A percentile compares a stretch with the other conserved stretches of the same genome.
phyloP scores from a whole-genome alignment of 2,797 vertebrate species.

The Mus caroli region DNA sequence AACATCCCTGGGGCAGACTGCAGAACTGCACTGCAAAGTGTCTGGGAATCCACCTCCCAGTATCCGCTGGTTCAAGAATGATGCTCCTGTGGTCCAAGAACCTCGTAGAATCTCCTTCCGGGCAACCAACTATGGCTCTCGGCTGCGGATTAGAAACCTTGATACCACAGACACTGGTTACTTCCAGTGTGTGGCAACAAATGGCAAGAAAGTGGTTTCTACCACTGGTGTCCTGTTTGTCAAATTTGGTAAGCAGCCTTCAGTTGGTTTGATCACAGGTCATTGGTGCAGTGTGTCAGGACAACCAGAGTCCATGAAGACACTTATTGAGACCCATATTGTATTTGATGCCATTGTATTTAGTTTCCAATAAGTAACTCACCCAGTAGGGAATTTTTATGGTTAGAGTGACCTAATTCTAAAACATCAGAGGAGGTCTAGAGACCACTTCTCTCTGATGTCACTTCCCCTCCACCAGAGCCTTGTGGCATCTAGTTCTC shows the following conservation, averaged over 20 bases:
- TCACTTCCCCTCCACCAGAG: not conserved
- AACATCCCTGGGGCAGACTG: constrained; percentile 96
- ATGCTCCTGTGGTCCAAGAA: constrained; percentile 97
- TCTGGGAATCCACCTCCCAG: constrained; percentile 94
- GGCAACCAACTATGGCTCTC: constrained; percentile 93
- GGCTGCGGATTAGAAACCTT: constrained; percentile 96
- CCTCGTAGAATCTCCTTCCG: constrained; percentile 95
- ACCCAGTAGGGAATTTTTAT: not conserved
- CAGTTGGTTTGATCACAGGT: not conserved
- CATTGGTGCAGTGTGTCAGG: too few species aligned
- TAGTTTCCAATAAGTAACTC: not conserved
- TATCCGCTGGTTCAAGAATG: constrained; percentile 98
- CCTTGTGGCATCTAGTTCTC: not conserved
- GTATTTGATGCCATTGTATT: not conserved
- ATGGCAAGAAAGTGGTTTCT: constrained; percentile 94
- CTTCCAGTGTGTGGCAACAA: constrained; percentile 97
- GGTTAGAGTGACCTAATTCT: not conserved
- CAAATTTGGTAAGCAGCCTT: constrained; percentile 94
- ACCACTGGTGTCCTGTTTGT: constrained; percentile 98
- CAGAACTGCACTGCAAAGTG: constrained; percentile 95
- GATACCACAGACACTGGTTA: constrained; percentile 99
- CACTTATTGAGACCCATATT: not conserved
- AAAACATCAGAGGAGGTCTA: not conserved
- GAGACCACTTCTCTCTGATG: not conserved
- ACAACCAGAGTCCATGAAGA: not conserved